These are phyloP conservation scores for Stigmatopora argus DNA, from an alignment of 2,113 vertebrate genomes.

Conservation along the genomic window DNA sequence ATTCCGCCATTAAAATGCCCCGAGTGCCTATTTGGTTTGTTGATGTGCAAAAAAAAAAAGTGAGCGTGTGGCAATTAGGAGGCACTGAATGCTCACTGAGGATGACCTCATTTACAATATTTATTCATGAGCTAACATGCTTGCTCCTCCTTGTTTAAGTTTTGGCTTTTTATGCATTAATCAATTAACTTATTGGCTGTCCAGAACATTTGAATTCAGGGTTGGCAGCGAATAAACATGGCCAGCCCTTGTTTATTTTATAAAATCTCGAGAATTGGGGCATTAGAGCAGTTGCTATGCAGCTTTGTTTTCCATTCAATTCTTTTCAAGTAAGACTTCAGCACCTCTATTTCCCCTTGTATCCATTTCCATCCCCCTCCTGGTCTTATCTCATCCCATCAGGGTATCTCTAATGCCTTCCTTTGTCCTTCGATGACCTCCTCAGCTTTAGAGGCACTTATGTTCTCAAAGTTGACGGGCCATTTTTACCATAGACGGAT, in stretches of 20 bases:
- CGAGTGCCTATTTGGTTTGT: conserved; percentile 48
- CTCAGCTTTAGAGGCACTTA: conserved; percentile 12
- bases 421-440: conserved; percentile 48
- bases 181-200: too few species aligned
- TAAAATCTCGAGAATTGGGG: too few species aligned
- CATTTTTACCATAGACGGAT: background rate
- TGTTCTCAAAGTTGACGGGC: background rate
- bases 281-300: too few species aligned
- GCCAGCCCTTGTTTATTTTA: too few species aligned
- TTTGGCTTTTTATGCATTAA: too few species aligned
- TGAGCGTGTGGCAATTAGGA: conserved; percentile 37
- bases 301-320: background rate
- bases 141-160: background rate
- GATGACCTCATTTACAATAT: conserved; percentile 32
- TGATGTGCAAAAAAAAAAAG: conserved; percentile 35
- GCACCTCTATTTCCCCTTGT: conserved; percentile 38
- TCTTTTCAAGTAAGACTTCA: background rate
- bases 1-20: conserved; percentile 56
- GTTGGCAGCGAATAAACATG: too few species aligned
- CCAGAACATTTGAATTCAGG: too few species aligned
- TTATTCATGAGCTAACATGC: conserved; percentile 20
- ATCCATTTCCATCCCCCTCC: conserved; percentile 52
- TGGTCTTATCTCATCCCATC: conserved; percentile 60
- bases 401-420: conserved; percentile 48
- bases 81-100: conserved; percentile 36